Base-by-base conservation (phyloP, 2,888 invertebrate genomes). In the Tetranychus piercei region DNA sequence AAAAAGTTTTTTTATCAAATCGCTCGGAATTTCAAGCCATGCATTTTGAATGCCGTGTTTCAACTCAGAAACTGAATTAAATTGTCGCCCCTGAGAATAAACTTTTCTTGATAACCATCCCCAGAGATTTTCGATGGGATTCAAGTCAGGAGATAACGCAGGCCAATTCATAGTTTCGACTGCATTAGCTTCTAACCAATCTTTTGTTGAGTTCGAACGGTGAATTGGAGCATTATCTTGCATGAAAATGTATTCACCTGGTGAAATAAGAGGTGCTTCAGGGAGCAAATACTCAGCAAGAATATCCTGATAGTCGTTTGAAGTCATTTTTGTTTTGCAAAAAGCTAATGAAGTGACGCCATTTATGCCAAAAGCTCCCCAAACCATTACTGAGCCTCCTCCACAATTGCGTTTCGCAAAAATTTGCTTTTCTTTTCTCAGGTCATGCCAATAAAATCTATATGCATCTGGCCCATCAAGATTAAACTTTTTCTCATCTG, bases 351-450 rank as follows among this genome's bases (percentile, higher is more conserved):
- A 11, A n/a, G 64, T 64, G 11, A 64, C 11, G 1, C 64, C 64
- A 11, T 4, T 22, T 1, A 43, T 20, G 8, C 34, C 43, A 6
- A 79, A 76, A 9, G 74, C 76, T 1, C 67, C 76, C 79, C 79
- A 80, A n/a, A 76, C 55, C 79, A 79, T 80, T 9, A 79, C 66
- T 1, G 71, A 71, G 34, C 79, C 79, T 18, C 78, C 79, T 23
- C 80, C 78, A 45, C 75, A 73, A 20, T 77, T 65, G 9, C 80
- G 44, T 11, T 73, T 79, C 3, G 77, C 76, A n/a, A 75, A 78
- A 18, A 73, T 15, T 8, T 69, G 66, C 43, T 76, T 73, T 55
- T 79, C 76, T 55, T 78, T 77, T 15, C 79, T n/a, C 4, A 79
- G 11, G 74, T 80, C 79, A n/a, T 76, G 75, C 72, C 23, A 5